Evolutionary conservation across 2,888 invertebrate species (phyloP), one percentile per base, ranked within the genome.

Genomic region (Lasioglossum pauxillum): DNA sequence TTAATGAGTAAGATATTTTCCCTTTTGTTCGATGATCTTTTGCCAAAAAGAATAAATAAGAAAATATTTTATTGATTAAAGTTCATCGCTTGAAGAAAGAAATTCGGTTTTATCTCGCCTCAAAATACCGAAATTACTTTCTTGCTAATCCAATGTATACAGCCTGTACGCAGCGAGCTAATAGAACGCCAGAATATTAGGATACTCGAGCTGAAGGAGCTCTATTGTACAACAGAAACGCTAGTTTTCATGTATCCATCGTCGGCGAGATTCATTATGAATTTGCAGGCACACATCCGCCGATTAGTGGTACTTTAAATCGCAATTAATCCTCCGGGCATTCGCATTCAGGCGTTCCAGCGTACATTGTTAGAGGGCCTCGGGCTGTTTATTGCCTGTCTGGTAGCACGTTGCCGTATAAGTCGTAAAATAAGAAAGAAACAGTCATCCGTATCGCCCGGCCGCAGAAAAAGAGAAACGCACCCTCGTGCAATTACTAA

Each of bases 401-500:
- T 64, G 71, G 46, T 60, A 75, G 72, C 46, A 57, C 57, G 60
- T 83, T 12, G 76, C 60, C 64, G 46, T 27, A 53, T 27, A 49
- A 78, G 38, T 64, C 60, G 72, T 31, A 31, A 73, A 72, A 53
- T 27, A 38, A 72, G 72, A 72, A 73, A 72, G 60, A 75, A 84
- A 75, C 75, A 10, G 41, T 19, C 31, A 60, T 16, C 67, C 38
- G 27, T 53, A 53, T n/a, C 46, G 73, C 27, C 27, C n/a, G 74
- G 38, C 23, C 14, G 49, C 19, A 60, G 53, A 57, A 27, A 46
- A 72, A 71, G 57, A 75, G 75, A 78, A 77, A 81, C 78, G 81
- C 80, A 78, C 82, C 85, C 83, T 80, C 73, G 89, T 79, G 89
- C 84, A 91, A 91, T 91, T 90, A 90, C 90, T 91, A 92, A 92